Evolutionary conservation across 2,797 vertebrate genomes (phyloP), one percentile per base, ranked within the genome.

Genomic region (Alectoris magna): DNA sequence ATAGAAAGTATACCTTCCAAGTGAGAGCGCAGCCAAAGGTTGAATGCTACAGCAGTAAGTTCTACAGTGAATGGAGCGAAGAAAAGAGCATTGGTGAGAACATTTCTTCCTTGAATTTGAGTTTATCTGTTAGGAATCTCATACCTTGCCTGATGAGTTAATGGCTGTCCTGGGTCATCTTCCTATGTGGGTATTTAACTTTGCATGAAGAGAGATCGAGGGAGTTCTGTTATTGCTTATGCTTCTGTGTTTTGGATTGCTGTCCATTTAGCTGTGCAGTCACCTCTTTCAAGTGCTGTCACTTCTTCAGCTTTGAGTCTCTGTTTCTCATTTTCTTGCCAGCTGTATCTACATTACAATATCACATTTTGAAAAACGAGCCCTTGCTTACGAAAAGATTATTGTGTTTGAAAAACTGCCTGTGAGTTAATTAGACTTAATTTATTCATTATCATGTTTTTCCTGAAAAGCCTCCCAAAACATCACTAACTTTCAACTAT

Each of bases 61-160:
- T 96, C 29, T 94, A 58, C n/a, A 98, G 98, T 56, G 96, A 97
- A 41, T 98, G 97, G 98, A 98, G 97, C 26, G 56, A 96, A 70
- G 91, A 70, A 0, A 60, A 56, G 73, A 94, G 70, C 59, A 96
- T 97, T 80, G 97, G 98, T 98, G 95, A 98, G 97, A 73, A 9
- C 36, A 9, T 2, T 21, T 64, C 8, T 19, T 56, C 36, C 49
- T 75, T 53, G 22, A 8, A 8, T 41, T 31, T 78, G 31, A 24
- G 16, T 29, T 67, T 73, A 21, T 41, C 39, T 59, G 2, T 43
- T 64, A 81, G 27, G 62, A 8, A 0, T 62, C 58, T 59, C 38
- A 39, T 56, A 36, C 26, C 11, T 68, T 64, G 27, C 67, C 56
- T 84, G 44, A 44, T 43, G 43, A 76, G 43, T 31, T 38, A 81